Conservation (phyloP, 2,888 invertebrate genomes). For the Steinernema carpocapsae region DNA sequence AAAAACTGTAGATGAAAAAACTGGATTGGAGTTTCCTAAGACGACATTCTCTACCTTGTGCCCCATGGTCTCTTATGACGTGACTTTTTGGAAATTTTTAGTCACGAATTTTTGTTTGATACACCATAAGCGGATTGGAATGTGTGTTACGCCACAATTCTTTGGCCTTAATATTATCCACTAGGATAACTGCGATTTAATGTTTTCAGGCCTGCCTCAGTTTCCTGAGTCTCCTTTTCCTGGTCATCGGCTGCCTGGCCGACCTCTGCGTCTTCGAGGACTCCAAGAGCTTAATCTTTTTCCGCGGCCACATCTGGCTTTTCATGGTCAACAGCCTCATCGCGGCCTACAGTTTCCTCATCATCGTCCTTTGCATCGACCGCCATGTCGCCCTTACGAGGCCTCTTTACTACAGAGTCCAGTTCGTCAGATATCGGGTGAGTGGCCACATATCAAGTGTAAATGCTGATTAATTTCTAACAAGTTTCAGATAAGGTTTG, state of each 20-base stretch:
- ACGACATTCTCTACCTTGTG: no score
- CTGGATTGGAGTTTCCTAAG: no score
- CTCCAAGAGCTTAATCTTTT: constrained; percentile 37
- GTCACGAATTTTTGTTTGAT: no score
- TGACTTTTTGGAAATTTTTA: no score
- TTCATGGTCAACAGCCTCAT: constrained; percentile 47
- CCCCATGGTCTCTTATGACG: no score
- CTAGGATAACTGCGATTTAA: no score
- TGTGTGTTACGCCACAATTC: no score
- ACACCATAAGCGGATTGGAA: no score
- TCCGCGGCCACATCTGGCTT: constrained; percentile 47
- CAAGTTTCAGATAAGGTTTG: constrained; percentile 38
- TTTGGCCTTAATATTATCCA: no score
- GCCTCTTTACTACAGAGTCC: constrained; percentile 46
- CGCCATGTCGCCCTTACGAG: constrained; percentile 47
- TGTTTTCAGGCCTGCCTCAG: constrained; percentile 44
- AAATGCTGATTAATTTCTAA: background rate
- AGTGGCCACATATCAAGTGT: background rate
- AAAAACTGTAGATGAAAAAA: no score
- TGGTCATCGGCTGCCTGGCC: constrained; percentile 46
- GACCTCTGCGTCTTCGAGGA: constrained; percentile 43
- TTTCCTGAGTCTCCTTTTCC: constrained; percentile 44
- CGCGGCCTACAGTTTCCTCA: constrained; percentile 49
- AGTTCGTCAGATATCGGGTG: constrained; percentile 42
- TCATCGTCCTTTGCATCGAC: constrained; percentile 50